Evolutionary conservation across 2,797 vertebrate genomes (phyloP), one percentile per base, ranked within the genome.

Genomic region (Florisuga fusca): DNA sequence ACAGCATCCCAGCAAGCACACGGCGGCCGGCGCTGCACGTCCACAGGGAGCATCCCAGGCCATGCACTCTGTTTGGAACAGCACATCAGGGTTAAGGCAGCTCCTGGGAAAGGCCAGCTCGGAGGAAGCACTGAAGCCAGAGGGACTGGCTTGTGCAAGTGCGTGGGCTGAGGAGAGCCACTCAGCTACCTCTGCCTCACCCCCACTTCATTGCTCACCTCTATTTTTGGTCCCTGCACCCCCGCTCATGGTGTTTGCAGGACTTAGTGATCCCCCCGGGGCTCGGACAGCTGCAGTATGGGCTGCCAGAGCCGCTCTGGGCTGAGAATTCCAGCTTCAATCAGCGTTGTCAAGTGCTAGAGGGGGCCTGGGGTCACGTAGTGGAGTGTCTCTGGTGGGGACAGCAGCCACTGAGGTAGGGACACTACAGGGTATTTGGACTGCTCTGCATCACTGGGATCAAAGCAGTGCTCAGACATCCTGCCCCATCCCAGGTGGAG

Each of bases 61-160:
- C 18, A 1, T 8, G 20, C n/a, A 15, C 23, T 93, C 78, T 89
- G 91, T 94, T 96, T 92, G 95, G 83, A 91, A 66, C 82, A 75
- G 91, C 77, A 25, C 23, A 6, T 68, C 13, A 6, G 89, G 95
- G 94, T 95, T 87, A 88, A 1, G 0, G 87, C 95, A 79, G 95
- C 95, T 94, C 92, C 93, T 96, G 95, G 96, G 94, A 96, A 96
- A 96, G 95, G 95, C 50, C 94, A 96, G 77, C 53, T 31, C 2
- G 1, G 71, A 96, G 95, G 94, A 96, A 97, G 71, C 66, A 31
- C 45, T 1, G 9, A 66, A 83, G 58, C 79, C 62, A 0, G 54
- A 86, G 91, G 66, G 87, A 95, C 78, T 91, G 0, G 3, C 38
- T 45, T 71, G 75, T 80, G 89, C 4, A 6, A 74, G 58, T 0